These are phyloP conservation scores for Tillus elongatus DNA, from an alignment of 2,888 invertebrate species.

Conservation along the genomic window DNA sequence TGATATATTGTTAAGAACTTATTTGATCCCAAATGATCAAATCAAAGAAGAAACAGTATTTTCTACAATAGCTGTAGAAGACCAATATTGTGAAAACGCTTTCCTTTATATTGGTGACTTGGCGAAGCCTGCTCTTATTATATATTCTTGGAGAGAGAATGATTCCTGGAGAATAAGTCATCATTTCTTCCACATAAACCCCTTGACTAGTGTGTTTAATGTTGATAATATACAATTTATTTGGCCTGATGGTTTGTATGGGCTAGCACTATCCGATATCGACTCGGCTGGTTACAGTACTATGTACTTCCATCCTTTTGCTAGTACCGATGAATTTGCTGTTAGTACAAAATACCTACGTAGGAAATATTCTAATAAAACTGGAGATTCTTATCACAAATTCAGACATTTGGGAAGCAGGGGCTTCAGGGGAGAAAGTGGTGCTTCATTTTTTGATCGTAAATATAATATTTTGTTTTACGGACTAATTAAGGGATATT, in stretches of 20 bases:
- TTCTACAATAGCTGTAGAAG: conserved; percentile 70
- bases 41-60: conserved; percentile 60
- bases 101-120: conserved; percentile 66
- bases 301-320: conserved; percentile 71
- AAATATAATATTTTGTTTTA: conserved; percentile 66
- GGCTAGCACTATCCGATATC: conserved; percentile 58
- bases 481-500: conserved; percentile 63
- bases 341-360: conserved; percentile 61
- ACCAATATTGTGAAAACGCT: conserved; percentile 60
- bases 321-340: conserved; percentile 66
- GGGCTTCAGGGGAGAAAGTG: conserved; percentile 64
- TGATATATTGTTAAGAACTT: conserved; percentile 59
- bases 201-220: conserved; percentile 61
- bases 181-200: conserved; percentile 44
- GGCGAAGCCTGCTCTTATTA: conserved; percentile 59
- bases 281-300: conserved; percentile 58
- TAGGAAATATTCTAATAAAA: conserved; percentile 43
- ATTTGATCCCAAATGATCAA: conserved; percentile 54
- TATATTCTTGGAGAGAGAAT: conserved; percentile 64
- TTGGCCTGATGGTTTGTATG: conserved; percentile 72
- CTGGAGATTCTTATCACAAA: conserved; percentile 50
- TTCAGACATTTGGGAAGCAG: conserved; percentile 60
- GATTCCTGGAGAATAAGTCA: conserved; percentile 60
- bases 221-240: conserved; percentile 61
- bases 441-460: conserved; percentile 61